phyloP scores from a whole-genome alignment of 2,113 vertebrate genomes.

The Raphicerus campestris region DNA sequence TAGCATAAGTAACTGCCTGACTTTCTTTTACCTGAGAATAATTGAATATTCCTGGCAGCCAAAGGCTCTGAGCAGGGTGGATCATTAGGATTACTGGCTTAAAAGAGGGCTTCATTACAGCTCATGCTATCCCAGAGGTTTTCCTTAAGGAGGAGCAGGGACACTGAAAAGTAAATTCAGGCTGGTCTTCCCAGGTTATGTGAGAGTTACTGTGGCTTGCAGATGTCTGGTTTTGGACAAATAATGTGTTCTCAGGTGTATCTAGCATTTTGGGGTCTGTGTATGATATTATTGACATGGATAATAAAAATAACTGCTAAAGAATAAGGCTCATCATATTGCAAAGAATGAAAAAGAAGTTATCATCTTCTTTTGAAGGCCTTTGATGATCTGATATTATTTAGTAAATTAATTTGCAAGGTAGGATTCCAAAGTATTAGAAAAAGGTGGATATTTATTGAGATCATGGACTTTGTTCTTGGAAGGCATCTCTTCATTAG shows the following conservation, averaged over 20 bases:
- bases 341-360: background rate
- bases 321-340: background rate
- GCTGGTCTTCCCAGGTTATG: background rate
- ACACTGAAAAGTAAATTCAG: background rate
- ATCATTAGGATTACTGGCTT: slow-evolving; percentile 34
- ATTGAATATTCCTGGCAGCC: slow-evolving; percentile 58
- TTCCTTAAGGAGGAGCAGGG: background rate
- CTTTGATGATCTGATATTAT: background rate
- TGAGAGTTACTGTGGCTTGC: background rate
- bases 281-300: background rate
- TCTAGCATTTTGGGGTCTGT: background rate
- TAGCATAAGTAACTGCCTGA: slow-evolving; percentile 38
- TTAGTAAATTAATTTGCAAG: background rate
- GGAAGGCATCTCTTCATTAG: background rate
- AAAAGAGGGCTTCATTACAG: background rate
- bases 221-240: background rate
- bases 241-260: background rate
- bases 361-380: background rate
- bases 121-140: background rate
- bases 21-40: slow-evolving; percentile 55
- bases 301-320: slow-evolving; percentile 3
- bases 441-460: background rate
- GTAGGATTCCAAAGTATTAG: background rate
- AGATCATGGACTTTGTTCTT: background rate
- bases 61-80: slow-evolving; percentile 17